Conservation (phyloP, 2,797 vertebrate species). For the Labroides dimidiatus region DNA sequence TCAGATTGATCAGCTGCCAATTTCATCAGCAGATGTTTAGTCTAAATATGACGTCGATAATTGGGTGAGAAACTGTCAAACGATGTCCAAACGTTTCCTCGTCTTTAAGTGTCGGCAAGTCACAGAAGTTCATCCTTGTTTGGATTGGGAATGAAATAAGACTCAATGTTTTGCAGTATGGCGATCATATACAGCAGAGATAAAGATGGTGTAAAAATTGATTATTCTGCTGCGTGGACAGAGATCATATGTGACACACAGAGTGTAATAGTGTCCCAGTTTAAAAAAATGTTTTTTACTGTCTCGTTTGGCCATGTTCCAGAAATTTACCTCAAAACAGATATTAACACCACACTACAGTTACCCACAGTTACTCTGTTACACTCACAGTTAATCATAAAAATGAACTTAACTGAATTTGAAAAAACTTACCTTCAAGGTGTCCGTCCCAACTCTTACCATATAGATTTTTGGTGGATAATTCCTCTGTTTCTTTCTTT, state of each 20-base stretch:
- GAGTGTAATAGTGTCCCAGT: conserved; percentile 50
- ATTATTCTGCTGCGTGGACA: conserved; percentile 3
- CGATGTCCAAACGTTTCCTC: conserved; percentile 40
- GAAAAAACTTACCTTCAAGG: too few relatives aligned
- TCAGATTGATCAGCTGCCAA: conserved; percentile 71
- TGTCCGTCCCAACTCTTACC: too few relatives aligned
- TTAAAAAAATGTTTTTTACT: conserved; percentile 39
- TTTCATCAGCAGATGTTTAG: conserved; percentile 70
- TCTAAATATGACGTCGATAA: conserved; percentile 66
- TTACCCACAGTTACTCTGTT: conserved; percentile 34
- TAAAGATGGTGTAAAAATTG: conserved; percentile 20
- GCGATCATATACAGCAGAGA: conserved; percentile 30
- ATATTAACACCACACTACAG: conserved; percentile 40
- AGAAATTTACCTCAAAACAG: conserved; percentile 35
- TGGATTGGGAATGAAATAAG: conserved; percentile 37
- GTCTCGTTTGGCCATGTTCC: conserved; percentile 21
- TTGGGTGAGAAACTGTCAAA: conserved; percentile 64
- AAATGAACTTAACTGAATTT: too few relatives aligned
- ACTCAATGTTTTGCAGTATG: conserved; percentile 18
- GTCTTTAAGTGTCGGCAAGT: conserved; percentile 44
- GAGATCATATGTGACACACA: conserved; percentile 15
- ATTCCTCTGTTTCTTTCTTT: too few relatives aligned
- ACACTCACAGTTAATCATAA: conserved; percentile 3
- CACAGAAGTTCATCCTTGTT: conserved; percentile 14
- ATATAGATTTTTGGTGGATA: too few relatives aligned